Conservation (phyloP, 2,888 invertebrate genomes). For the Diarsia rubi region DNA sequence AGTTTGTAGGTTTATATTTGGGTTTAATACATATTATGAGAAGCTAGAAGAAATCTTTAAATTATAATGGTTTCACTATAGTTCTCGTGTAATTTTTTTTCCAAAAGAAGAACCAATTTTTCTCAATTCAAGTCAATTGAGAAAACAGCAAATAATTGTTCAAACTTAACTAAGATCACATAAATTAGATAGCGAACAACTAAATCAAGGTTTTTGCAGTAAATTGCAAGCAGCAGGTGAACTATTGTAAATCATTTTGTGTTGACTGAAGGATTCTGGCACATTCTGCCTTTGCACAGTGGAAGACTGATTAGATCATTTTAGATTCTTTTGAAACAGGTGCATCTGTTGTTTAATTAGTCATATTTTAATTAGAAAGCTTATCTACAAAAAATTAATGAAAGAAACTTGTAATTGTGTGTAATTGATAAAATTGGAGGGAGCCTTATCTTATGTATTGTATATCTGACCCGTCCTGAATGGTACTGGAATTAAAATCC, state of each 20-base stretch:
- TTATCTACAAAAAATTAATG: background rate
- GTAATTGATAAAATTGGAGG: background rate
- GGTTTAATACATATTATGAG: too few species aligned
- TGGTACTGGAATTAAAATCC: background rate
- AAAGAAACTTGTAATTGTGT: background rate
- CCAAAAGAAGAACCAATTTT: background rate
- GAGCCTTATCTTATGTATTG: too few species aligned
- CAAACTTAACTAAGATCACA: constrained; percentile 13
- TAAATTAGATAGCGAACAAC: constrained; percentile 22
- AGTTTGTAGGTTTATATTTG: too few species aligned
- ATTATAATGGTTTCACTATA: too few species aligned
- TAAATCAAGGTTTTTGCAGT: constrained; percentile 20
- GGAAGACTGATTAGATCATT: constrained; percentile 35
- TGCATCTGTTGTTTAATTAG: constrained; percentile 34
- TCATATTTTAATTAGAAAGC: constrained; percentile 36
- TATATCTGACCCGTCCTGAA: background rate
- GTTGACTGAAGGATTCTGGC: constrained; percentile 40
- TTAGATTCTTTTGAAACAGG: constrained; percentile 26
- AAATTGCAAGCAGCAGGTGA: constrained; percentile 43
- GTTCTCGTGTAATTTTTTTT: background rate
- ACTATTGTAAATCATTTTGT: constrained; percentile 49
- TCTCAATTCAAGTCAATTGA: background rate
- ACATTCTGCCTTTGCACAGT: constrained; percentile 23
- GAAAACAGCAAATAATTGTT: background rate
- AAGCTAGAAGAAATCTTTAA: too few species aligned